A percentile compares a stretch with the other conserved stretches of the same genome.
Conservation (phyloP, 2,113 vertebrate species). For the Calyptomena viridis region DNA sequence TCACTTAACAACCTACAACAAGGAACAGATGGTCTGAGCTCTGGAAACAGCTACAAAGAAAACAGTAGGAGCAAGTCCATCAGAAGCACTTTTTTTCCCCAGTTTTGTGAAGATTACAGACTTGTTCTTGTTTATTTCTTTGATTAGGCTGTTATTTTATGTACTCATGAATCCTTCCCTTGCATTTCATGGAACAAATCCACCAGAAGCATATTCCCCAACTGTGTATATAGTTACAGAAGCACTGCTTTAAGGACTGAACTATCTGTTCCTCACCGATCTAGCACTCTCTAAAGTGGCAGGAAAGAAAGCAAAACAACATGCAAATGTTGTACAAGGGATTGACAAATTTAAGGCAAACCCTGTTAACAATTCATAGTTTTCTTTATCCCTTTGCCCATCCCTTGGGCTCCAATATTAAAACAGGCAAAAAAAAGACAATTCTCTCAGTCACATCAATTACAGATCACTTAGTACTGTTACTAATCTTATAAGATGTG, state of each 20-base stretch:
- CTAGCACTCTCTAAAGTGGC: not conserved
- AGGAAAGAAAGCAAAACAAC: conserved; percentile 23
- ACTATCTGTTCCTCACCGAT: conserved; percentile 39
- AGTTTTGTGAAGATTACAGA: conserved; percentile 69
- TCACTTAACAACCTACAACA: conserved; percentile 90
- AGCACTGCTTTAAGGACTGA: conserved; percentile 38
- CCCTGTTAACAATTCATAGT: not conserved
- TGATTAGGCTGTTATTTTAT: conserved; percentile 76
- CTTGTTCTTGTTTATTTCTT: conserved; percentile 76
- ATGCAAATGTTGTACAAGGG: conserved; percentile 36
- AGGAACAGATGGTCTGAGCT: conserved; percentile 87
- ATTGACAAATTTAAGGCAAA: conserved; percentile 46
- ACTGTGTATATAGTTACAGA: conserved; percentile 44
- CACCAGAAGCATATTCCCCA: conserved; percentile 61
- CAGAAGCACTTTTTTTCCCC: conserved; percentile 46
- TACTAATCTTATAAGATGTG: not conserved
- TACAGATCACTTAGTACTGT: not conserved
- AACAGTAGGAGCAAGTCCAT: conserved; percentile 72
- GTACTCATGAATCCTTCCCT: conserved; percentile 66
- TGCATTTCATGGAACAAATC: conserved; percentile 66
- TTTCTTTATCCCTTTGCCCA: not conserved
- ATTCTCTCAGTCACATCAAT: not conserved
- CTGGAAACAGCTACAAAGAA: conserved; percentile 74
- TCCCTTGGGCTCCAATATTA: not conserved
- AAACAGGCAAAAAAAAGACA: not conserved